Evolutionary conservation across 2,888 invertebrate genomes (phyloP).

Genomic region (Colletes collaris): DNA sequence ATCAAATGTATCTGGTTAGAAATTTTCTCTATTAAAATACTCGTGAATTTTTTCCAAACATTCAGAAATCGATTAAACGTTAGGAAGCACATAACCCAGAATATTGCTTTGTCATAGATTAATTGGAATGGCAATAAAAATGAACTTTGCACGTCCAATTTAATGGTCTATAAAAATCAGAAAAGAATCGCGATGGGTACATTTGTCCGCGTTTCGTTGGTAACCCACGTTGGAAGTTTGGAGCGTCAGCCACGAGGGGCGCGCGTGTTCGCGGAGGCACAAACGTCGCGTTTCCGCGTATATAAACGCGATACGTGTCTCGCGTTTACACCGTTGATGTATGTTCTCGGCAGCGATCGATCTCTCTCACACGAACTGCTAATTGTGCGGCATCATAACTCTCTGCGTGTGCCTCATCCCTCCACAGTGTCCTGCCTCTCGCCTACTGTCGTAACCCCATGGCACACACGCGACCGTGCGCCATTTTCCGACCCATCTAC

Average conservation of each 20-base stretch:
- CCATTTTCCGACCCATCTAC: conserved; percentile 49
- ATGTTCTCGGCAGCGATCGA: conserved; percentile 82
- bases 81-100: too few species aligned
- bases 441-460: conserved; percentile 35
- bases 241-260: not conserved
- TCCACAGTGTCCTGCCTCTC: not conserved
- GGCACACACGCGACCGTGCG: conserved; percentile 35
- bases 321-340: conserved; percentile 81
- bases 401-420: conserved; percentile 71
- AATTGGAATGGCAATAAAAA: too few species aligned
- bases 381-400: conserved; percentile 83
- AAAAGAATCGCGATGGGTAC: not conserved
- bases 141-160: too few species aligned
- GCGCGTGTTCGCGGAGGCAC: conserved; percentile 50
- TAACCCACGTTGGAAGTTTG: not conserved
- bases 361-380: conserved; percentile 83
- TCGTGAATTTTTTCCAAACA: too few species aligned
- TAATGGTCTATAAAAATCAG: too few species aligned
- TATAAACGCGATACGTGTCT: conserved; percentile 74
- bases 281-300: conserved; percentile 56
- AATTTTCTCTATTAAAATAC: too few species aligned
- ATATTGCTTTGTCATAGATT: too few species aligned
- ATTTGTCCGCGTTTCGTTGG: conserved; percentile 9
- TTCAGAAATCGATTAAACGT: too few species aligned
- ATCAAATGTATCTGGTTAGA: too few species aligned